Evolutionary conservation across 1,140 invertebrate genomes (phyloP), one percentile per base, ranked within the genome.

Genomic region (Centruroides sculpturatus): DNA sequence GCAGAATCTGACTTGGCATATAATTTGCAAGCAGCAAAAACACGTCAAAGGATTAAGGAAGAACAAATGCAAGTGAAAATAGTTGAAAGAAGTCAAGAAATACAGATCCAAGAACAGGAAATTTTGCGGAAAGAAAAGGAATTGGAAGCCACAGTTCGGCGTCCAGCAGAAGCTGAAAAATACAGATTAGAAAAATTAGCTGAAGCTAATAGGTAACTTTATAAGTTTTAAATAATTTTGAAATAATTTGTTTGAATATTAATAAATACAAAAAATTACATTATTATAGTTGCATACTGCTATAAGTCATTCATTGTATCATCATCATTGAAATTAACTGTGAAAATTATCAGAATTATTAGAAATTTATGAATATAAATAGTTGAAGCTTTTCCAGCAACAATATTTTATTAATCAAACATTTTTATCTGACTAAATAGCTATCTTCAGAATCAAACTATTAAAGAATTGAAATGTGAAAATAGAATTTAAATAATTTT

Each of bases 161-260:
- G 75, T 60, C 75, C 75, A 13, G 77, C 77, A 12, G 76, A 78
- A 66, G 76, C 76, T 52, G 74, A 76, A 64, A 72, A 72, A 58
- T 77, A 69, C 69, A 82, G 85, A 64, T 75, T 96, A 64, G 92
- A 96, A 73, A 95, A 94, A 75, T 73, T 96, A 55, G 92, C 93
- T 7, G 91, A 96, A 73, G 93, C 92, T 10, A 87, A 94, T 73
- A 74, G 69, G 72, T 23, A 23, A 23, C 1, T 60, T 63, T 12
- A 62, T 59, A 46, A 23, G 23, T 41, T 41, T 41, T 41, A 41
- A 41, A 41, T 5, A 12, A 13, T 12, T 10, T 41, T 41, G 13
- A 35, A 58, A 12, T 48, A n/a, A 48, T 23, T 23, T 23, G 23
- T 23, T 23, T 23, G 23, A 23, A 23, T 23, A 23, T 23, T 23